phyloP scores from a whole-genome alignment of 2,888 invertebrate species.

The Hydrotaea cyrtoneurina region DNA sequence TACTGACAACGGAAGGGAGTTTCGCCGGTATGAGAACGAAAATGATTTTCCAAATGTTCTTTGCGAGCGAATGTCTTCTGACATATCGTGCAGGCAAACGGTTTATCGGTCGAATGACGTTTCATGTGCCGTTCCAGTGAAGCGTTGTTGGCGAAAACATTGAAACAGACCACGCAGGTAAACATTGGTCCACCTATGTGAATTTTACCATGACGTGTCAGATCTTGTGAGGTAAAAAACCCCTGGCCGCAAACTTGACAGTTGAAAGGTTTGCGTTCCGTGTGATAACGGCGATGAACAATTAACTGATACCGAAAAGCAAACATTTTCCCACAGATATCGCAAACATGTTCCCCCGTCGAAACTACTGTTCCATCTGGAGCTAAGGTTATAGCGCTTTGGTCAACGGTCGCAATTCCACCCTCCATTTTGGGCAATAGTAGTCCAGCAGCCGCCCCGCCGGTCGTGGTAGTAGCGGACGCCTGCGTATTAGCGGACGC shows the following conservation, averaged over 20 bases:
- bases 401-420: constrained; percentile 77
- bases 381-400: constrained; percentile 82
- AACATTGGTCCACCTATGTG: constrained; percentile 90
- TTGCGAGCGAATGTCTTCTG: constrained; percentile 93
- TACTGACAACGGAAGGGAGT: constrained; percentile 92
- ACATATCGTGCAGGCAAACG: constrained; percentile 91
- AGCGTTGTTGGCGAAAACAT: constrained; percentile 87
- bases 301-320: constrained; percentile 93
- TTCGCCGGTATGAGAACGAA: constrained; percentile 90
- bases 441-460: constrained; percentile 73
- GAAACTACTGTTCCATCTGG: constrained; percentile 83
- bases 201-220: constrained; percentile 91
- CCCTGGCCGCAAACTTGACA: constrained; percentile 91
- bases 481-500: constrained; percentile 68
- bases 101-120: constrained; percentile 90
- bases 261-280: constrained; percentile 91
- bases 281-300: constrained; percentile 92
- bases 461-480: constrained; percentile 60
- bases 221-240: constrained; percentile 89
- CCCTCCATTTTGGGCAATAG: constrained; percentile 81
- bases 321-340: constrained; percentile 92
- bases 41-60: constrained; percentile 93
- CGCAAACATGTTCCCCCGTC: constrained; percentile 87
- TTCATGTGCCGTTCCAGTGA: constrained; percentile 89
- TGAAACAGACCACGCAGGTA: constrained; percentile 87